Base-by-base conservation (phyloP, 2,888 invertebrate species). In the Rhorus exstirpatorius region DNA sequence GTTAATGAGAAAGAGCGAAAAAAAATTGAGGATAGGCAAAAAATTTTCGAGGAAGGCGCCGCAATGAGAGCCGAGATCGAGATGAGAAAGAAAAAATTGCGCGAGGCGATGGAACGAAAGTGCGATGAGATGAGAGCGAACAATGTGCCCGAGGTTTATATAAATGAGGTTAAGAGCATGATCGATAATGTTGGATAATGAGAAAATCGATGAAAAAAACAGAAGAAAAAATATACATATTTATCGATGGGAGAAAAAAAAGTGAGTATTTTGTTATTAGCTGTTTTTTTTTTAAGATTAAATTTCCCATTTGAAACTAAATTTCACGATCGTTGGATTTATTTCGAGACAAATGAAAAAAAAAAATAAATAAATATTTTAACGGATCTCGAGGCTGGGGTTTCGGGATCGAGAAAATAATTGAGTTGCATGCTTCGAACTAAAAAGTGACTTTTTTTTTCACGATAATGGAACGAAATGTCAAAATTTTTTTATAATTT, bases 1-100 rank as follows among this genome's bases (percentile, higher is more conserved):
- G 93, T 96, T 61, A 95, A 96, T 87, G 95, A 96, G 84, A 96
- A 96, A 86, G 96, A 96, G 89, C 93, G 94, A 6, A 94, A 95
- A 82, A 94, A 95, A 93, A 95, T 95, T 17, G 94, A 94, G 49
- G 88, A 94, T 10, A 94, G 95, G 1, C 95, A 95, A 89, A 94
- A 94, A 89, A 94, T 94, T 65, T 95, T 95, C 89, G 95, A 95
- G 86, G 96, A 96, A 88, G 96, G 96, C 0, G 93, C 95, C 24
- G 95, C 95, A 0, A 93, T 95, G 72, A 93, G 95, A 78, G 93
- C 95, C 87, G 95, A 96, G 87, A 93, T 94, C 35, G 95, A 95
- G 21, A 93, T 94, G 70, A 94, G 95, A 74, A 94, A 93, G 88
- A 92, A 91, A 86, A 92, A 93, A 79, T 91, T 95, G 38, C 92